These are phyloP conservation scores for Leptoclinus maculatus DNA, from an alignment of 2,797 vertebrate species.

Conservation along the genomic window DNA sequence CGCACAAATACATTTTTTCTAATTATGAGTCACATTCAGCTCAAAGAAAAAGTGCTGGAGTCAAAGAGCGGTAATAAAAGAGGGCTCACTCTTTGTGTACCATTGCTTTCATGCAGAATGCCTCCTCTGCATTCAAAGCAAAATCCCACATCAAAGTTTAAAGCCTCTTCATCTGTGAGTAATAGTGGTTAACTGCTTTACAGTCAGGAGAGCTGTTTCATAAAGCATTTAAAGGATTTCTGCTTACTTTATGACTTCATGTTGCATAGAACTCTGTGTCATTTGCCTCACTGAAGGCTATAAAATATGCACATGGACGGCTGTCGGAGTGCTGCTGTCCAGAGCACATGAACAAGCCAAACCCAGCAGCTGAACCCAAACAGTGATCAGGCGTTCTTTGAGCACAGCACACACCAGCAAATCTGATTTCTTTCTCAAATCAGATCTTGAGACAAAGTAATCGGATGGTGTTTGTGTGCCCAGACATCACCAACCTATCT, in stretches of 20 bases:
- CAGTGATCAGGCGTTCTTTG: slow-evolving; percentile 10
- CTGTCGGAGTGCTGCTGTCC: neutral
- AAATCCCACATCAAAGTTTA: slow-evolving; percentile 50
- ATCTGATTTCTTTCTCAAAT: too few species aligned
- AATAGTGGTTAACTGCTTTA: slow-evolving; percentile 34
- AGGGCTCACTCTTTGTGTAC: neutral
- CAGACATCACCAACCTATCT: neutral
- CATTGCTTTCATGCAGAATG: slow-evolving; percentile 9
- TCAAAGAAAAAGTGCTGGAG: neutral
- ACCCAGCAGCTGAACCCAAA: neutral
- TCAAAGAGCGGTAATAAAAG: slow-evolving; percentile 23
- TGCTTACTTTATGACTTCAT: slow-evolving; percentile 38
- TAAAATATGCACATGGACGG: neutral
- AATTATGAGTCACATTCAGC: slow-evolving; percentile 16
- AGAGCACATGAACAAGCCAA: neutral
- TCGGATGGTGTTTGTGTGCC: too few species aligned
- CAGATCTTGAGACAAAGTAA: neutral
- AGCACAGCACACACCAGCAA: neutral
- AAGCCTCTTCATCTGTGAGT: slow-evolving; percentile 44
- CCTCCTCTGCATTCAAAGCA: slow-evolving; percentile 38
- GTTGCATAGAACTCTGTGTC: slow-evolving; percentile 11
- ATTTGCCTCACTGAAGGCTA: neutral
- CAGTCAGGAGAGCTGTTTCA: slow-evolving; percentile 31
- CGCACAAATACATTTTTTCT: neutral
- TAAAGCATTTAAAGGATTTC: slow-evolving; percentile 44